Evolutionary conservation across 1,140 invertebrate species (phyloP).

Genomic region (Drosophila baimaii): DNA sequence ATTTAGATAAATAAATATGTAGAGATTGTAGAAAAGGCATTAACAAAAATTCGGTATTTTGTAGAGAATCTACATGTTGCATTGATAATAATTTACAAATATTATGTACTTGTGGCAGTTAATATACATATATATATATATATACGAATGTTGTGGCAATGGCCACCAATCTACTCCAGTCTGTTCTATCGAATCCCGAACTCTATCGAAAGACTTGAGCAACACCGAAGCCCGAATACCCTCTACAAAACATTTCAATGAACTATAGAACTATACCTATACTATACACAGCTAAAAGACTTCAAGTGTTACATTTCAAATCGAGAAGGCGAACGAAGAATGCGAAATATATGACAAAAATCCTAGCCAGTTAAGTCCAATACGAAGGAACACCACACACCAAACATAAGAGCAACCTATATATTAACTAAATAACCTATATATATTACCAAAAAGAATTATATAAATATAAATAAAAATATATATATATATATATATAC

Average conservation of each 20-base stretch:
- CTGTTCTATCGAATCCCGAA: constrained; percentile 14
- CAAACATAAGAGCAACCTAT: constrained; percentile 31
- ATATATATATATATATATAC: constrained; percentile 76
- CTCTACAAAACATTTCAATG: constrained; percentile 57
- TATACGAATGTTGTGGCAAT: constrained; percentile 42
- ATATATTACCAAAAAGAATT: constrained; percentile 52
- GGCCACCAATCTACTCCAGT: constrained; percentile 20
- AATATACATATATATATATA: constrained; percentile 47
- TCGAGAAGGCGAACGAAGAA: too few relatives aligned
- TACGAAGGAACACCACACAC: constrained; percentile 45
- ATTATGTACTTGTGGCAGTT: constrained; percentile 65
- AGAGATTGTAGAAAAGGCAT: constrained; percentile 49
- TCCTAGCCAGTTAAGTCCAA: constrained; percentile 61
- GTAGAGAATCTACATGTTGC: constrained; percentile 81
- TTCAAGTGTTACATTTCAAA: constrained; percentile 66
- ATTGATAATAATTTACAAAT: constrained; percentile 82
- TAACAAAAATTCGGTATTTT: constrained; percentile 73
- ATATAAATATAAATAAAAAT: constrained; percentile 55
- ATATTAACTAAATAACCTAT: constrained; percentile 46
- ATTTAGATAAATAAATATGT: constrained; percentile 71
- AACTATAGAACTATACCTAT: too few relatives aligned
- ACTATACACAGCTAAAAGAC: constrained; percentile 56
- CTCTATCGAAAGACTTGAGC: constrained; percentile 62
- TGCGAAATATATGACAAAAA: constrained; percentile 16
- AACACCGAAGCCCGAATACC: constrained; percentile 29